phyloP scores from a whole-genome alignment of 1,140 invertebrate species.

The Potamilus streckersoni region DNA sequence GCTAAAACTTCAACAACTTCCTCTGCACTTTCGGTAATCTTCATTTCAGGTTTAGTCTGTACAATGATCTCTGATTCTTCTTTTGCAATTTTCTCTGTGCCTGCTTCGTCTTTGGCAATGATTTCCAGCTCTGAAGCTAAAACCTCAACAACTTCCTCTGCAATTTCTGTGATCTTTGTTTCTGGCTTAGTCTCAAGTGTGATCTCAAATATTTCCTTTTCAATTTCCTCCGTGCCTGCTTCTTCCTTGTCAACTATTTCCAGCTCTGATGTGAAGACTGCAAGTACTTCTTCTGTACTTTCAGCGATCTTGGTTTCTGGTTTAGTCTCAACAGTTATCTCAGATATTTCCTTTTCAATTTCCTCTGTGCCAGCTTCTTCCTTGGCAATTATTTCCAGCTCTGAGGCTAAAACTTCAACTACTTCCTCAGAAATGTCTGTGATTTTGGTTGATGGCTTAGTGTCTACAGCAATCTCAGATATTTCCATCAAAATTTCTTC shows the following conservation, averaged over 20 bases:
- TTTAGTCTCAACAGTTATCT: not conserved
- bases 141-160: not conserved
- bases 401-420: too few species aligned
- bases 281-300: not conserved
- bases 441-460: too few species aligned
- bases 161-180: not conserved
- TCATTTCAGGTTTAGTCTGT: not conserved
- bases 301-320: not conserved
- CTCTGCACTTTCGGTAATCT: too few species aligned
- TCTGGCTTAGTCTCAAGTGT: not conserved
- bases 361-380: slow-evolving; percentile 21
- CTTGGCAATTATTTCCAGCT: not conserved
- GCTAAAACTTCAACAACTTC: too few species aligned
- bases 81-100: slow-evolving; percentile 10
- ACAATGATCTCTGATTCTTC: not conserved
- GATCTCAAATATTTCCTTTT: too few species aligned
- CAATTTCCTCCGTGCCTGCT: slow-evolving; percentile 3
- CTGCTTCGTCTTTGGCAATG: not conserved
- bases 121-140: not conserved
- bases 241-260: not conserved
- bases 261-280: slow-evolving; percentile 1
- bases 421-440: too few species aligned
- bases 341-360: not conserved
- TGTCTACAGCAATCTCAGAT: too few species aligned
- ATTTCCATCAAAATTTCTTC: too few species aligned